phyloP scores from a whole-genome alignment of 2,888 invertebrate species.

The Masnerella sp. region DNA sequence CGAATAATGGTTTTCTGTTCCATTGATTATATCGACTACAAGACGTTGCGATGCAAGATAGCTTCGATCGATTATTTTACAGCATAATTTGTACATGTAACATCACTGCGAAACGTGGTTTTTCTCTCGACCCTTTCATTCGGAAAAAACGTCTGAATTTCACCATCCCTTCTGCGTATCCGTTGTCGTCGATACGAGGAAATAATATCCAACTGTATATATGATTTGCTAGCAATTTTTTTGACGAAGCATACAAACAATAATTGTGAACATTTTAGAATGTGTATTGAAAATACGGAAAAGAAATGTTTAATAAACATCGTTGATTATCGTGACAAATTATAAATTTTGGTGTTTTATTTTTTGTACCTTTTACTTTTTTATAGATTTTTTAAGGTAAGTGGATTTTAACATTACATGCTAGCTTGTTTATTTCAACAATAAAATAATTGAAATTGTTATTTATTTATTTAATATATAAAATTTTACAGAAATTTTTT shows the following conservation, averaged over 20 bases:
- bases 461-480: no score
- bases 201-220: constrained; percentile 27
- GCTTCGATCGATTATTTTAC: constrained; percentile 17
- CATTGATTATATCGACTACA: constrained; percentile 19
- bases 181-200: constrained; percentile 17
- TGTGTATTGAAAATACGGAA: constrained; percentile 48
- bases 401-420: no score
- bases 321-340: constrained; percentile 59
- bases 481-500: background rate
- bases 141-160: constrained; percentile 38
- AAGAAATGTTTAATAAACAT: constrained; percentile 57
- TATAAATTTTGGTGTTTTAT: constrained; percentile 17
- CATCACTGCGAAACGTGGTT: constrained; percentile 7
- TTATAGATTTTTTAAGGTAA: no score
- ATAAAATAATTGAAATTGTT: background rate
- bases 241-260: constrained; percentile 33
- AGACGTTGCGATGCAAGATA: constrained; percentile 10
- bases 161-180: constrained; percentile 33
- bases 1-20: constrained; percentile 7
- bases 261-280: constrained; percentile 58
- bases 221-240: constrained; percentile 46
- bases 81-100: constrained; percentile 20
- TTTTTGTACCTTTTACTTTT: background rate
- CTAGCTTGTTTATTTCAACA: background rate
- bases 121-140: constrained; percentile 40